Percentiles rank a stretch among this genome's conserved stretches.
These are phyloP conservation scores for Epizoanthus stellaris DNA, from an alignment of 92 coral and sea anemone species.

Conservation along the genomic window DNA sequence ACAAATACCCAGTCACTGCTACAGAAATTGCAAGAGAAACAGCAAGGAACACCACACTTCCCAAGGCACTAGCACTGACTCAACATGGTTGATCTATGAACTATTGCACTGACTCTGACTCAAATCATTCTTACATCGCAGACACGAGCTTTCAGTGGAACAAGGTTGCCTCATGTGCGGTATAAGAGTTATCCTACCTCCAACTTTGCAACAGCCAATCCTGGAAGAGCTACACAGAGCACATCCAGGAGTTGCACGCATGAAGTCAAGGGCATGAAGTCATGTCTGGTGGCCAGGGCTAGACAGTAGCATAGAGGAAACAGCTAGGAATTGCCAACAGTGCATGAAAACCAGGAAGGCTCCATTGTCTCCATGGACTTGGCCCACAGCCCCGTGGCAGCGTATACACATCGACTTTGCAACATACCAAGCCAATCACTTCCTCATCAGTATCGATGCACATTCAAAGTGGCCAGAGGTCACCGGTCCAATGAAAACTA, in stretches of 20 bases:
- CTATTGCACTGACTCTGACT: slow-evolving; percentile 33
- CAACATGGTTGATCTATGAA: slow-evolving; percentile 38
- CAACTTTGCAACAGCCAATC: slow-evolving; percentile 24
- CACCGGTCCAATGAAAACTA: slow-evolving; percentile 51
- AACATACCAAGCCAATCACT: slow-evolving; percentile 37
- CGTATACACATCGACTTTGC: slow-evolving; percentile 43
- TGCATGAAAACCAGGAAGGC: slow-evolving; percentile 36
- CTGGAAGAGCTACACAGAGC: slow-evolving; percentile 47
- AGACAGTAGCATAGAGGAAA: slow-evolving; percentile 42
- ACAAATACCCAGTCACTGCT: background rate
- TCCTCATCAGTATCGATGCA: slow-evolving; percentile 52
- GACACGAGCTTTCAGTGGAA: slow-evolving; percentile 50
- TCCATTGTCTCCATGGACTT: slow-evolving; percentile 36
- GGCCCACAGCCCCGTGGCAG: slow-evolving; percentile 50
- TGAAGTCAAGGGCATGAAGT: slow-evolving; percentile 56
- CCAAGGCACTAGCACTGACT: slow-evolving; percentile 38
- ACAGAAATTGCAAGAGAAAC: slow-evolving; percentile 46
- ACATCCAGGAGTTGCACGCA: slow-evolving; percentile 61
- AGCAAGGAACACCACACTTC: slow-evolving; percentile 24
- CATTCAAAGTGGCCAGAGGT: slow-evolving; percentile 72
- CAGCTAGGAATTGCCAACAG: slow-evolving; percentile 41
- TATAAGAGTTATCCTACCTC: slow-evolving; percentile 38
- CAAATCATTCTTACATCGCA: slow-evolving; percentile 42
- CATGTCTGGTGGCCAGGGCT: slow-evolving; percentile 57
- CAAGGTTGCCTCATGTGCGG: slow-evolving; percentile 55